phyloP scores from a whole-genome alignment of 2,113 vertebrate genomes.

The Nibea albiflora region DNA sequence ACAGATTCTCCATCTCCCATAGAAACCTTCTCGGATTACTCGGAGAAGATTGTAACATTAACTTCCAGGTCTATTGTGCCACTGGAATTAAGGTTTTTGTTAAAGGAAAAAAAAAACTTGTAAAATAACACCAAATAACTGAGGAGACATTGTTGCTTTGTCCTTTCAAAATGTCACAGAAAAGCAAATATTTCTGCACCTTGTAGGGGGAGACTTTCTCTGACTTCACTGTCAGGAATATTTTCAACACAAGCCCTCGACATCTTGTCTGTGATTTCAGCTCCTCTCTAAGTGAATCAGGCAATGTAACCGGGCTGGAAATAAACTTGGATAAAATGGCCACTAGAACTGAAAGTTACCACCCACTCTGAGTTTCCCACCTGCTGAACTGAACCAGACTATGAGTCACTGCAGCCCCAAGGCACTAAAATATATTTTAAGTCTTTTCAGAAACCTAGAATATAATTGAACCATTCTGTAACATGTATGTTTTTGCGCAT shows the following conservation, averaged over 20 bases:
- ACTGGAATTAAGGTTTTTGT: neutral
- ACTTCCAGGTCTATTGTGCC: neutral
- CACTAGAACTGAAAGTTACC: constrained; percentile 12
- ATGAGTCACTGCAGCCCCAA: constrained; percentile 2
- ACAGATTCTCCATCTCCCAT: neutral
- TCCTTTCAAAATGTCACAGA: constrained; percentile 10
- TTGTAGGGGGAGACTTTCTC: neutral
- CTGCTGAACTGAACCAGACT: neutral
- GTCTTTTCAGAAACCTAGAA: neutral
- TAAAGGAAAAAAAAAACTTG: neutral
- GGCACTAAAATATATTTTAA: neutral
- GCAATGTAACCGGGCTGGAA: neutral
- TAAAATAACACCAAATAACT: neutral
- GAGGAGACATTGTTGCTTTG: neutral
- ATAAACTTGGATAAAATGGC: neutral
- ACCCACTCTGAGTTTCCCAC: neutral
- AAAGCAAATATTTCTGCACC: constrained; percentile 3
- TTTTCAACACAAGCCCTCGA: neutral
- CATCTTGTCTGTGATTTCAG: neutral
- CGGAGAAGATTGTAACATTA: neutral
- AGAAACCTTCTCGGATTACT: neutral
- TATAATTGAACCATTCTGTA: neutral
- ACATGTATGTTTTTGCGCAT: neutral
- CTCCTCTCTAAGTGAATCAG: neutral
- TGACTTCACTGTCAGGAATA: constrained; percentile 4